A percentile compares a stretch with the other conserved stretches of the same genome.
Conservation (phyloP, 2,888 invertebrate genomes). For the Drymonia ruficornis region DNA sequence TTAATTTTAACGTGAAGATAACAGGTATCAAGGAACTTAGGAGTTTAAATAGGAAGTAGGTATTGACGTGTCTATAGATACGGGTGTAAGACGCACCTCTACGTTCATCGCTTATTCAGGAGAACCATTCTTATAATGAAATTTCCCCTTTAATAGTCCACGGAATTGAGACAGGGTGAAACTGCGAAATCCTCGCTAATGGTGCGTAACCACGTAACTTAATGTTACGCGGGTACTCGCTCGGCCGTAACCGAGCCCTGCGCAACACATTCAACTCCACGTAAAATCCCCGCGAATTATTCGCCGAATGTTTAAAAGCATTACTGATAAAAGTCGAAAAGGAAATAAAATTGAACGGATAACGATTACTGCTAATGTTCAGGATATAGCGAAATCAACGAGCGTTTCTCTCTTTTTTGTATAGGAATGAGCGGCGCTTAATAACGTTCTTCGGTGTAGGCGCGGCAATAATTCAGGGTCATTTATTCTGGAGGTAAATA, state of each 20-base stretch:
- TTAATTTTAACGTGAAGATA: too few relatives aligned
- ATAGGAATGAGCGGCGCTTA: constrained; percentile 28
- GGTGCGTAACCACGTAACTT: constrained; percentile 69
- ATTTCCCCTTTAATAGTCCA: constrained; percentile 70
- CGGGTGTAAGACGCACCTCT: constrained; percentile 49
- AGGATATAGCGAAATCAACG: constrained; percentile 32
- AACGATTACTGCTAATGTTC: constrained; percentile 40
- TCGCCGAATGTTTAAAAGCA: constrained; percentile 16
- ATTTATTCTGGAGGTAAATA: constrained; percentile 44
- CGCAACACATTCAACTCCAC: constrained; percentile 40
- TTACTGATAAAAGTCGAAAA: constrained; percentile 36
- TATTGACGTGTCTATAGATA: too few relatives aligned
- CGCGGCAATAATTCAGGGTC: constrained; percentile 40
- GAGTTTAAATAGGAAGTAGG: too few relatives aligned
- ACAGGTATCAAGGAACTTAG: too few relatives aligned
- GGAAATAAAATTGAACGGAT: constrained; percentile 48
- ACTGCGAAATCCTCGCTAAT: constrained; percentile 72
- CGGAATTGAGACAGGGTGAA: constrained; percentile 69
- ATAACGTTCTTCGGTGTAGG: constrained; percentile 37
- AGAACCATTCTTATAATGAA: constrained; percentile 74
- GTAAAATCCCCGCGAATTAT: constrained; percentile 43
- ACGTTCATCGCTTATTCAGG: constrained; percentile 63
- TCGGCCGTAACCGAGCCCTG: constrained; percentile 39
- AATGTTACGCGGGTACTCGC: constrained; percentile 50
- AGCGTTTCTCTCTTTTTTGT: constrained; percentile 31